A percentile compares a stretch with the other conserved stretches of the same genome.
phyloP scores from a whole-genome alignment of 2,888 invertebrate species.

The Torymus texanus region DNA sequence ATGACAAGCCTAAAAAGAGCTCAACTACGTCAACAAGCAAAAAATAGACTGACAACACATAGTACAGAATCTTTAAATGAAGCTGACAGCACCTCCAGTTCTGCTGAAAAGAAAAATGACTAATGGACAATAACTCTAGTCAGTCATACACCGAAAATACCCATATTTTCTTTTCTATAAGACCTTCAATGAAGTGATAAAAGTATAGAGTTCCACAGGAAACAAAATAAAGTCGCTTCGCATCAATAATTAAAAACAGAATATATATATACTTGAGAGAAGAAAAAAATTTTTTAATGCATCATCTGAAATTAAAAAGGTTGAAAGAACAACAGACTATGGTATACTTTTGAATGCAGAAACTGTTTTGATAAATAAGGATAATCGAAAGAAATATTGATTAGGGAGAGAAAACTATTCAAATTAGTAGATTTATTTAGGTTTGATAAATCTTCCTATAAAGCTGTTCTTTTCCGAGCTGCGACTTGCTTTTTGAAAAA shows the following conservation, averaged over 20 bases:
- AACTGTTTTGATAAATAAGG: slow-evolving; percentile 9
- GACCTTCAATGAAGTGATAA: slow-evolving; percentile 23
- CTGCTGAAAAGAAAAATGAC: slow-evolving; percentile 58
- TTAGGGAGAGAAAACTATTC: slow-evolving; percentile 17
- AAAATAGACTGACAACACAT: slow-evolving; percentile 68
- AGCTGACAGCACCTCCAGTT: slow-evolving; percentile 51
- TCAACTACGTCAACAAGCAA: slow-evolving; percentile 83
- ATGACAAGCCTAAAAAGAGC: slow-evolving; percentile 91
- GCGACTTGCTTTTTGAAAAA: slow-evolving; percentile 16
- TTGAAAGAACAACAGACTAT: slow-evolving; percentile 17
- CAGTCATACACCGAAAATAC: slow-evolving; percentile 29
- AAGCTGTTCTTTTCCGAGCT: slow-evolving; percentile 13
- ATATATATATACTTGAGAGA: slow-evolving; percentile 1
- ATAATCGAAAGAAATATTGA: slow-evolving; percentile 12
- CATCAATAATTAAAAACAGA: slow-evolving; percentile 28
- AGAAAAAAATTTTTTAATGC: slow-evolving; percentile 9
- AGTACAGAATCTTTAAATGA: slow-evolving; percentile 60
- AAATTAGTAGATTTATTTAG: slow-evolving; percentile 15
- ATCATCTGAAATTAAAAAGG: slow-evolving; percentile 2
- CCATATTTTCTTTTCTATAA: slow-evolving; percentile 27
- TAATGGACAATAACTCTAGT: slow-evolving; percentile 56
- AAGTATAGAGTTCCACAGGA: slow-evolving; percentile 17
- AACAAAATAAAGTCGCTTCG: slow-evolving; percentile 20
- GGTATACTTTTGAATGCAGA: slow-evolving; percentile 22
- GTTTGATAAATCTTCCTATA: slow-evolving; percentile 36